phyloP scores from a whole-genome alignment of 2,888 invertebrate genomes.

The Sthenelais limicola region DNA sequence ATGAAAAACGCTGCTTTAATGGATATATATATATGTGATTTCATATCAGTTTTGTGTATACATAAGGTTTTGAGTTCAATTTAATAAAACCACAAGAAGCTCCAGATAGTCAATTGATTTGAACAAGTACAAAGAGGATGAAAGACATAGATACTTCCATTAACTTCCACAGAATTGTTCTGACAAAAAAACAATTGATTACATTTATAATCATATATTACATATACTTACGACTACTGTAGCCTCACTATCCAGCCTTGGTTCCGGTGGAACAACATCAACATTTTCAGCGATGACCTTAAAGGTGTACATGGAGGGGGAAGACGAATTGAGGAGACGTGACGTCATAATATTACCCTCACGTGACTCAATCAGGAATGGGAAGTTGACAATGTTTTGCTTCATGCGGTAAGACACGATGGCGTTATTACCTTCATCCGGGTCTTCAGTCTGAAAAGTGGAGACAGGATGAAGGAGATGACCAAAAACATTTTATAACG shows the following conservation, averaged over 20 bases:
- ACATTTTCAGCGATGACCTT: conserved; percentile 29
- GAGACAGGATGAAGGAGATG: conserved; percentile 20
- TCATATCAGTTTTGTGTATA: too few species aligned
- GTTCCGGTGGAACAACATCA: neutral
- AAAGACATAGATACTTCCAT: neutral
- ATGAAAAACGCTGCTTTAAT: neutral
- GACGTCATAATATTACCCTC: conserved; percentile 52
- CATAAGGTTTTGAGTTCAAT: too few species aligned
- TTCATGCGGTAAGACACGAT: conserved; percentile 79
- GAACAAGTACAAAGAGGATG: neutral
- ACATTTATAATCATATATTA: conserved; percentile 4
- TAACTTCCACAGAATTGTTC: neutral
- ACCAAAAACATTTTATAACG: too few species aligned
- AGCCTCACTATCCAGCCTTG: conserved; percentile 4
- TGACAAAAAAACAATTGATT: neutral
- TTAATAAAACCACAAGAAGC: too few species aligned
- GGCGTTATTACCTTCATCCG: conserved; percentile 88
- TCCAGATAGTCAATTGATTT: too few species aligned
- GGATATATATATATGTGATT: neutral
- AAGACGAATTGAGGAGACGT: neutral
- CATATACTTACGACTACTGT: conserved; percentile 21
- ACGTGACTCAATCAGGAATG: conserved; percentile 70
- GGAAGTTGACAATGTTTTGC: conserved; percentile 78
- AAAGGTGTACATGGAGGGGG: conserved; percentile 19
- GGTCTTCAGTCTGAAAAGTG: conserved; percentile 81